Base-by-base conservation (phyloP, 2,888 invertebrate genomes). In the Tetanocera ferruginea region DNA sequence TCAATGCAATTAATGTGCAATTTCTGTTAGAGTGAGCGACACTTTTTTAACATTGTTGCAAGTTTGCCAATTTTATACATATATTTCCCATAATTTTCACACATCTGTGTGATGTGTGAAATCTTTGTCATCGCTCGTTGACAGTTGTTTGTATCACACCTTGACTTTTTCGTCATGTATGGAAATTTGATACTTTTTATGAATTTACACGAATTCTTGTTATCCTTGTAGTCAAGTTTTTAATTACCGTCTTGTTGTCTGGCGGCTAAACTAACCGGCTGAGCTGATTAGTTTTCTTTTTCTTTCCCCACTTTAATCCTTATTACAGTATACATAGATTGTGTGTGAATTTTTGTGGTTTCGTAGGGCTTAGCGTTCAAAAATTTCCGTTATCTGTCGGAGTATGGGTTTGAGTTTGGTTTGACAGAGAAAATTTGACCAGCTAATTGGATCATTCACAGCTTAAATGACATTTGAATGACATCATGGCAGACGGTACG, bases 361-460 rank as follows among this genome's bases (percentile, higher is more conserved):
- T 60, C 60, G 43, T 43, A 43, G 43, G 43, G 43, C 14, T 43
- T 43, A 6, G 43, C 43, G 43, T 43, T 43, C 14, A 14, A 43
- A 14, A 43, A 43, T 43, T 43, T 11, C 14, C 43, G 43, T 43
- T 43, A 43, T 43, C 43, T 43, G 43, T 43, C 43, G 14, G 8
- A 37, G 8, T n/a, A n/a, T n/a, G n/a, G n/a, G n/a, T n/a, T n/a
- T n/a, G 43, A 43, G 11, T 43, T 6, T 43, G 43, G 43, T 43
- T 43, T 43, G 43, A 43, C 43, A 43, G 43, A 11, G 43, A 43
- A 43, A 43, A 43, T 43, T 43, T 43, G 43, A 60, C 28, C 60
- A 34, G 55, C 72, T 72, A 72, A 72, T 72, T 72, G 72, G 72
- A 72, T 72, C 72, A 72, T 72, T 72, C 72, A 72, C 11, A 51